Conservation (phyloP, 2,797 vertebrate species). For the Eidolon dupreanum region DNA sequence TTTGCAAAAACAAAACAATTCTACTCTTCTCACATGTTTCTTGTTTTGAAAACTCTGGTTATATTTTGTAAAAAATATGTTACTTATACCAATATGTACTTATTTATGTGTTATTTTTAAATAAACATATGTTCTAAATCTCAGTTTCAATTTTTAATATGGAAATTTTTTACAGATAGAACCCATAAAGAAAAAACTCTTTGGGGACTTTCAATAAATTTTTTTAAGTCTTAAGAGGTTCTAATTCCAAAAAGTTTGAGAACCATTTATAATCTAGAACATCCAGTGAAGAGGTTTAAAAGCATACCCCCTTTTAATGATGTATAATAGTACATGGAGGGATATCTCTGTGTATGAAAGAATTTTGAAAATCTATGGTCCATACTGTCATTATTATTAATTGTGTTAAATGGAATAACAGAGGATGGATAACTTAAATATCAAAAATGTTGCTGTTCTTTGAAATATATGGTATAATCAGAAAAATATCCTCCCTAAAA, state of each 20-base stretch:
- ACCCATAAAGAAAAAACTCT: background rate
- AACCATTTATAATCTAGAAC: background rate
- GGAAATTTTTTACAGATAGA: background rate
- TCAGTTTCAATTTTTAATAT: background rate
- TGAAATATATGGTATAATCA: background rate
- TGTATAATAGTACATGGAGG: fast-evolving
- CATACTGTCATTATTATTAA: background rate
- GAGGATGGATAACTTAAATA: background rate
- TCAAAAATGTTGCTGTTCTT: background rate
- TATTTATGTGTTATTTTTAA: background rate
- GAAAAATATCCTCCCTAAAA: background rate
- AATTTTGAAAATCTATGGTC: background rate
- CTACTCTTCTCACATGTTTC: background rate
- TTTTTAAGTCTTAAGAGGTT: background rate
- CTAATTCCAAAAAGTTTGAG: background rate
- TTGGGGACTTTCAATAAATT: background rate
- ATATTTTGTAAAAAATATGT: constrained; percentile 31
- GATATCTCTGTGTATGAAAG: background rate
- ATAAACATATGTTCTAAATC: background rate
- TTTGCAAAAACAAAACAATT: background rate
- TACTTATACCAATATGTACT: background rate
- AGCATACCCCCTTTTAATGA: background rate
- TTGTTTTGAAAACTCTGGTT: background rate
- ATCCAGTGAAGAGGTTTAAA: background rate
- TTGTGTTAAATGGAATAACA: background rate